Base-by-base conservation (phyloP, 2,888 invertebrate genomes). In the Corythucha ciliata region DNA sequence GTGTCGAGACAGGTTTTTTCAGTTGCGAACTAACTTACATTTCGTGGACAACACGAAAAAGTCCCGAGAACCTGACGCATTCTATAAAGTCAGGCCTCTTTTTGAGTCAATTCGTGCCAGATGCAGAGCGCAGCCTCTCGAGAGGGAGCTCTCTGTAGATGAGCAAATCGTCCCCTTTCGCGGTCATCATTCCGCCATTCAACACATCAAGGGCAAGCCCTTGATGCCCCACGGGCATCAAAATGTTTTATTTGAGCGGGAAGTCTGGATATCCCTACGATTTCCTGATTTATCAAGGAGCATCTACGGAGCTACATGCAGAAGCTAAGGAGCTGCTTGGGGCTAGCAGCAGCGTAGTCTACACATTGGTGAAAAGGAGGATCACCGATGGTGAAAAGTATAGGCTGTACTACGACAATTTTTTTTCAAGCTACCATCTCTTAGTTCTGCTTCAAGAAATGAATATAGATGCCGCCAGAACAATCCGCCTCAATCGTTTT, bases 221-320 rank as follows among this genome's bases (percentile, higher is more conserved):
- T 24, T n/a, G n/a, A n/a, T n/a, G n/a, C n/a, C n/a, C n/a, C n/a
- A n/a, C n/a, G n/a, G n/a, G n/a, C n/a, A n/a, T n/a, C n/a, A n/a
- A n/a, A n/a, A n/a, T n/a, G n/a, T n/a, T n/a, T 44, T 29, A 55
- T 18, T 36, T 61, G 3, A 59, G 58, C 52, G 60, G 59, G 5
- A 36, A 51, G 46, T 53, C 50, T 39, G 60, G 60, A 20, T 32
- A 53, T 16, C 26, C 52, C 1, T 61, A 59, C 49, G 58, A 61
- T 49, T 61, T 62, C 33, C 21, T 57, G 2, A 41, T 62, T 12
- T 62, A 61, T 46, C 59, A 62, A 48, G 59, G 60, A 10, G 16
- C 20, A 1, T 49, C 55, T n/a, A 61, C 59, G 7, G 48, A 54
- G 12, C 16, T 32, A 16, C 8, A 44, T 14, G 2, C 2, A 29